Evolutionary conservation across 1,140 invertebrate genomes (phyloP).

Genomic region (Hypothenemus hampei): DNA sequence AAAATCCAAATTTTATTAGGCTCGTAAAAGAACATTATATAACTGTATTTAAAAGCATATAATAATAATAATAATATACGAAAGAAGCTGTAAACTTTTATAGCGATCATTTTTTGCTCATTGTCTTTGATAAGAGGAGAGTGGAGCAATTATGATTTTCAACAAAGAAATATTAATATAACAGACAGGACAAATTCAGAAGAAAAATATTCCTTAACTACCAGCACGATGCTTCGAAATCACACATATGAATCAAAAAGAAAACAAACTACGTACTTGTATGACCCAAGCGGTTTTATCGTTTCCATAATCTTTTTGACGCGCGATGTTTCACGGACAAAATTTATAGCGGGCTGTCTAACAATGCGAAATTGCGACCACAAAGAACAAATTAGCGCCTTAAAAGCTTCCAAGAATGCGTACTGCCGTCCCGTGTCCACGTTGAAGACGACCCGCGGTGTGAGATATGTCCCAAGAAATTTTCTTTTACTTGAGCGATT

Average conservation of each 20-base stretch:
- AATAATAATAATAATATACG: too few relatives aligned
- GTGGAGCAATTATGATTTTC: too few relatives aligned
- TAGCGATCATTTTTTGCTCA: too few relatives aligned
- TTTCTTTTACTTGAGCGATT: background rate
- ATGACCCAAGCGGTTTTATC: constrained; percentile 17
- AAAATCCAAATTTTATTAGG: constrained; percentile 14
- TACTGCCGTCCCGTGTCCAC: constrained; percentile 22
- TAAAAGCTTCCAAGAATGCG: constrained; percentile 28
- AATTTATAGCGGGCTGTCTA: constrained; percentile 20
- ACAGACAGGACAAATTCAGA: too few relatives aligned
- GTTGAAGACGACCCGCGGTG: constrained; percentile 28
- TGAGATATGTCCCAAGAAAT: constrained; percentile 32
- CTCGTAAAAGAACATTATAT: constrained; percentile 19
- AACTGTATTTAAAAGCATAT: constrained; percentile 17
- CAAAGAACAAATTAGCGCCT: constrained; percentile 32
- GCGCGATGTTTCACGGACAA: constrained; percentile 9
- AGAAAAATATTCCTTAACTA: too few relatives aligned
- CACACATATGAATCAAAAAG: background rate
- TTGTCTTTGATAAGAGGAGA: too few relatives aligned
- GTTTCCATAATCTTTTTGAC: constrained; percentile 19
- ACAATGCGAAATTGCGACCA: constrained; percentile 25
- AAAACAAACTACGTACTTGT: background rate
- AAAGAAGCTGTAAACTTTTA: constrained; percentile 12
- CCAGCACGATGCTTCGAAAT: background rate
- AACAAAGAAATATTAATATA: too few relatives aligned